Evolutionary conservation across 1,140 invertebrate genomes (phyloP).

Genomic region (Wiebesia pumilae): DNA sequence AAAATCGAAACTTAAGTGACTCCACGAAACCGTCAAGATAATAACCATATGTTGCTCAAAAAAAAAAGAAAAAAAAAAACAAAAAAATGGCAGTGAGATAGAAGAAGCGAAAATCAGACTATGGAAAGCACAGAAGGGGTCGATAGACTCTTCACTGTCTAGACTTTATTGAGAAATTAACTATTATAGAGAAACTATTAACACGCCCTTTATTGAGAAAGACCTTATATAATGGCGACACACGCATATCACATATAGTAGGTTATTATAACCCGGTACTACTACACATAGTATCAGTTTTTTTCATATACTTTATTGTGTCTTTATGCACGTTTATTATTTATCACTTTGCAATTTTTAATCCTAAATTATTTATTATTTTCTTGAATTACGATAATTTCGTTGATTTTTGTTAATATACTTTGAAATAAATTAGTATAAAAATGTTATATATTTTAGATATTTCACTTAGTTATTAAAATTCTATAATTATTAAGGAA

Average conservation of each 20-base stretch:
- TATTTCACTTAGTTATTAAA: too few relatives aligned
- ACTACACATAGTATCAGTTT: background rate
- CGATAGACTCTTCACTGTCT: background rate
- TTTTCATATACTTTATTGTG: background rate
- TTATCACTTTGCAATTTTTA: too few relatives aligned
- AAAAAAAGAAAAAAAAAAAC: too few relatives aligned
- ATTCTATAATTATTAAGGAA: too few relatives aligned
- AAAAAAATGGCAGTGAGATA: background rate
- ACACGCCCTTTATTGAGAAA: background rate
- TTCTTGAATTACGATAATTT: too few relatives aligned
- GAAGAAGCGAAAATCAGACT: background rate
- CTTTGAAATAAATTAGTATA: too few relatives aligned
- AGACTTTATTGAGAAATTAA: slow-evolving; percentile 12
- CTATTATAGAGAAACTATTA: background rate
- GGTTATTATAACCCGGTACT: background rate
- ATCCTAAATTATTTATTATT: too few relatives aligned
- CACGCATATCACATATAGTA: background rate
- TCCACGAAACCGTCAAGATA: background rate
- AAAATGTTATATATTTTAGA: too few relatives aligned
- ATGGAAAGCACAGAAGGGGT: background rate
- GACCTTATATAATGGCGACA: background rate
- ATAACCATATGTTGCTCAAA: background rate
- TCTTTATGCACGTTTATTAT: too few relatives aligned
- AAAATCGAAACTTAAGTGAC: slow-evolving; percentile 46
- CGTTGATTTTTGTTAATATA: too few relatives aligned